phyloP scores from a whole-genome alignment of 2,797 vertebrate genomes.

The Lophius americanus region DNA sequence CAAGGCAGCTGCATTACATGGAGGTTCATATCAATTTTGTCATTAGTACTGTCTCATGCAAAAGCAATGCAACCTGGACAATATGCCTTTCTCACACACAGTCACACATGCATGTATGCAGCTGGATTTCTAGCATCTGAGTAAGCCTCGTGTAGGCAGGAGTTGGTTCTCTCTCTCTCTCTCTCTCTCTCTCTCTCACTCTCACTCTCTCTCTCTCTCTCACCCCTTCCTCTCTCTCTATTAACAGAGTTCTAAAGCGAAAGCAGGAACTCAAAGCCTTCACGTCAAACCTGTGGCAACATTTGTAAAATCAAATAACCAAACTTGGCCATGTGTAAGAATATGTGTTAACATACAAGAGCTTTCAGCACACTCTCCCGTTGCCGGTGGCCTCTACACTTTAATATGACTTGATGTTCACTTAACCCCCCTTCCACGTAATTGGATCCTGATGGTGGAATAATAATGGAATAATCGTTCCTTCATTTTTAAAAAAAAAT shows the following conservation, averaged over 20 bases:
- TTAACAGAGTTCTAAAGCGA: conserved; percentile 64
- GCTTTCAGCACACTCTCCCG: conserved; percentile 76
- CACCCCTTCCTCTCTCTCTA: conserved; percentile 55
- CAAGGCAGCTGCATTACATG: conserved; percentile 32
- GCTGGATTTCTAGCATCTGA: conserved; percentile 51
- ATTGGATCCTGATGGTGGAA: conserved; percentile 79
- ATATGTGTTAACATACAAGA: conserved; percentile 75
- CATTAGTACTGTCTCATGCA: conserved; percentile 40
- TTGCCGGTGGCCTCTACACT: conserved; percentile 75
- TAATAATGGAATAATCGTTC: conserved; percentile 74
- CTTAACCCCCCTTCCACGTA: conserved; percentile 72
- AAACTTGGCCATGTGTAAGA: conserved; percentile 73
- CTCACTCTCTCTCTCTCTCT: conserved; percentile 72
- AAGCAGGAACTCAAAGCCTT: conserved; percentile 53
- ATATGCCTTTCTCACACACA: conserved; percentile 29
- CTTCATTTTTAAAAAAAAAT: conserved; percentile 53
- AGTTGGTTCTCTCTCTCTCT: conserved; percentile 64
- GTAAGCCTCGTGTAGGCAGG: conserved; percentile 68
- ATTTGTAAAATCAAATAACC: conserved; percentile 75
- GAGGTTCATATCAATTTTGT: conserved; percentile 38
- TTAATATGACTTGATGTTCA: conserved; percentile 81
- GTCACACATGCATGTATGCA: conserved; percentile 44
- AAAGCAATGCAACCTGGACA: conserved; percentile 46
- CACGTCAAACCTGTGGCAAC: conserved; percentile 68
- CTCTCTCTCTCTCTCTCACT: conserved; percentile 70